phyloP scores from a whole-genome alignment of 2,888 invertebrate species.

The Coelinius sp. region DNA sequence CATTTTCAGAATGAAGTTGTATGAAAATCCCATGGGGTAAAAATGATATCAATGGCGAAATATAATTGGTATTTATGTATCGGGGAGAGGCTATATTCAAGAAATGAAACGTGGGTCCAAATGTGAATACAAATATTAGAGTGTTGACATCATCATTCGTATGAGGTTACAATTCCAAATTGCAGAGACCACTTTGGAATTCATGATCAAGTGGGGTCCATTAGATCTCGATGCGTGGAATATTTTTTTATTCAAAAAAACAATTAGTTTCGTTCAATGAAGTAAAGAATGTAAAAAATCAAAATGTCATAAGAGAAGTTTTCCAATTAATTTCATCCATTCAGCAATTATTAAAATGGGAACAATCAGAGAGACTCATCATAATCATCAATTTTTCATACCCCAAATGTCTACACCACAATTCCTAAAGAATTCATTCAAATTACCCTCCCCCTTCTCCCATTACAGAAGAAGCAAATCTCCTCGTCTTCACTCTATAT shows the following conservation, averaged over 20 bases:
- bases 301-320: neutral
- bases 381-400: neutral
- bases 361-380: neutral
- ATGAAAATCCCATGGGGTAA: constrained; percentile 30
- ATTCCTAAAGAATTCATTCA: neutral
- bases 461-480: constrained; percentile 39
- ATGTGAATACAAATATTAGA: constrained; percentile 29
- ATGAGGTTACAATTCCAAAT: constrained; percentile 13
- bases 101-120: constrained; percentile 4
- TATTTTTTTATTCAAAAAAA: neutral
- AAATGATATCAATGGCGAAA: constrained; percentile 22
- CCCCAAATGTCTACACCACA: neutral
- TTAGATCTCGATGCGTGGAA: neutral
- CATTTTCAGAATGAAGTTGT: constrained; percentile 26
- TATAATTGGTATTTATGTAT: neutral
- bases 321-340: neutral
- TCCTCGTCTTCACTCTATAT: constrained; percentile 42
- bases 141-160: constrained; percentile 1
- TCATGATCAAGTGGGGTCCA: neutral
- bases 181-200: neutral
- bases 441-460: neutral
- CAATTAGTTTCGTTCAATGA: neutral
- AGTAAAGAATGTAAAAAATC: neutral
- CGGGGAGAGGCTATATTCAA: constrained; percentile 15
- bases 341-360: neutral